A percentile compares a stretch with the other conserved stretches of the same genome.
Evolutionary conservation across 2,113 vertebrate genomes (phyloP).

Genomic region (Rhinolophus sinicus): DNA sequence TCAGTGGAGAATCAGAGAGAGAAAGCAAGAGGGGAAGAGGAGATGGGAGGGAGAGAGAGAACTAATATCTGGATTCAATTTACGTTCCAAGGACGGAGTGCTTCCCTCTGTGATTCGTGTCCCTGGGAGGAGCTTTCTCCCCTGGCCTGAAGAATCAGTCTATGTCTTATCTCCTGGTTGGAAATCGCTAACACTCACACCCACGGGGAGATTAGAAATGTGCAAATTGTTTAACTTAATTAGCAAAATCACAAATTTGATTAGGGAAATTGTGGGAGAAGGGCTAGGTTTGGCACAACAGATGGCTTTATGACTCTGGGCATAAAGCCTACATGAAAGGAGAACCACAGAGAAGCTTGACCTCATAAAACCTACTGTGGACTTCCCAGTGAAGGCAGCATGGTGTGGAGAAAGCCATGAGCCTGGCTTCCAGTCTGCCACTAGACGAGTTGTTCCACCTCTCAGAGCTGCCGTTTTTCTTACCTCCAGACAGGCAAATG

Average conservation of each 20-base stretch:
- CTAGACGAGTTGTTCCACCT: not conserved
- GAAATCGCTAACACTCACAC: not conserved
- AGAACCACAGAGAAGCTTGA: not conserved
- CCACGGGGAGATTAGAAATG: not conserved
- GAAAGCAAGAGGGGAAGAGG: not conserved
- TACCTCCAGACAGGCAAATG: not conserved
- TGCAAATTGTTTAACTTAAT: conserved; percentile 1
- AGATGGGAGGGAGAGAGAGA: conserved; percentile 27
- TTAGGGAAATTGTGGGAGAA: not conserved
- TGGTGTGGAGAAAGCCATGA: not conserved
- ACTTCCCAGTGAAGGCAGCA: fast-evolving
- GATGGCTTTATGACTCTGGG: not conserved
- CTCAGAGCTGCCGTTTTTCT: not conserved
- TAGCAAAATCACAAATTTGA: conserved; percentile 29
- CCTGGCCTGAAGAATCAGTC: not conserved
- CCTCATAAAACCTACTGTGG: not conserved
- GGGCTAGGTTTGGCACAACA: not conserved
- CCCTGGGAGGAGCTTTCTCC: not conserved
- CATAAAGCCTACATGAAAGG: not conserved
- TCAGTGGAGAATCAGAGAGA: conserved; percentile 32
- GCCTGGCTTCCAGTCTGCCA: fast-evolving
- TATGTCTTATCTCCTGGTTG: fast-evolving
- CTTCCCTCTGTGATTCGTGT: conserved; percentile 57
- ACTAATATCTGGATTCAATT: conserved; percentile 62
- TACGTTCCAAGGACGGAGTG: conserved; percentile 62